phyloP scores from a whole-genome alignment of 1,140 invertebrate genomes.

The Amphibalanus amphitrite region DNA sequence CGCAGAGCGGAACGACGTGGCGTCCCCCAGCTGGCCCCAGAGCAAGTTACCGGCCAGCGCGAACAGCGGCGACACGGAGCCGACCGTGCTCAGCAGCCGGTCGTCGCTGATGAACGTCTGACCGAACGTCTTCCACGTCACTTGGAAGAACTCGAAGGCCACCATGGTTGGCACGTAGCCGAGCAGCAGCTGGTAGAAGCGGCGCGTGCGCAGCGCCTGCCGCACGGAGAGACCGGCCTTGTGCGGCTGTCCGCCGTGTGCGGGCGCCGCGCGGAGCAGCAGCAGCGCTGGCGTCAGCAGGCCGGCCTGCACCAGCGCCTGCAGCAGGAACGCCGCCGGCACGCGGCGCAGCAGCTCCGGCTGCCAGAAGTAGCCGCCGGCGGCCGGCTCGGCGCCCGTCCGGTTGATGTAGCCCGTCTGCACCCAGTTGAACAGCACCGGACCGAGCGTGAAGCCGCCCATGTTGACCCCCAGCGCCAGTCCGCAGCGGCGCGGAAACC shows the following conservation, averaged over 20 bases:
- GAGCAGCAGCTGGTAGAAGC: not conserved
- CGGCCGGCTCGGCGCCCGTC: conserved; percentile 17
- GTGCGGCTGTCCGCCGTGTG: not conserved
- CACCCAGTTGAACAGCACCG: conserved; percentile 28
- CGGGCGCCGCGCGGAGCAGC: not conserved
- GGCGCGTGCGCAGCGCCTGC: not conserved
- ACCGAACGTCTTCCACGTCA: conserved; percentile 8
- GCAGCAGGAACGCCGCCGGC: conserved; percentile 25
- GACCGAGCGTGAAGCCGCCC: conserved; percentile 28
- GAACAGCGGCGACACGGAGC: conserved; percentile 4
- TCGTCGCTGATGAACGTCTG: conserved; percentile 12
- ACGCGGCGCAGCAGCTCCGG: conserved; percentile 23
- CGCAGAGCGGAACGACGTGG: not conserved
- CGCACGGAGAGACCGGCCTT: not conserved
- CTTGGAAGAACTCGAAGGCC: conserved; percentile 3
- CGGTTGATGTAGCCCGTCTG: conserved; percentile 31
- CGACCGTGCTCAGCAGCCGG: conserved; percentile 9
- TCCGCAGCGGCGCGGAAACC: conserved; percentile 30
- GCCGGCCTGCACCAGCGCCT: conserved; percentile 19
- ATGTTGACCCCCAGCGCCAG: conserved; percentile 29
- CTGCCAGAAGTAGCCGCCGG: conserved; percentile 26
- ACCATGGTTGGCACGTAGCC: not conserved
- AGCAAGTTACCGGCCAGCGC: not conserved
- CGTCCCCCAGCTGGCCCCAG: not conserved
- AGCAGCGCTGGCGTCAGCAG: not conserved